Conservation (phyloP, 2,888 invertebrate species). For the Saturnia japonica region DNA sequence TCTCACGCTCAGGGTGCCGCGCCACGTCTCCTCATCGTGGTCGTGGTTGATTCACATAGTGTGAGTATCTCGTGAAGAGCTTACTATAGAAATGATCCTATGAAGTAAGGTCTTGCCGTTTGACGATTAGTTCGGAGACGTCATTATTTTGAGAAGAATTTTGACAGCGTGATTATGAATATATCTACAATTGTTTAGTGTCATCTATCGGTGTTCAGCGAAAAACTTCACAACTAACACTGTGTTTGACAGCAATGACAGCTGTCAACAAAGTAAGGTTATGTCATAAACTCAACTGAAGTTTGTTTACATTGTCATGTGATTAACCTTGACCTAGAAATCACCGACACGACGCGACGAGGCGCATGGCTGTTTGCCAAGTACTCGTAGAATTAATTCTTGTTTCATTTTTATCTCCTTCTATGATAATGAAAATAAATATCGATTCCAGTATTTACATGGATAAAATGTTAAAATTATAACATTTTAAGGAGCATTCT, state of each 20-base stretch:
- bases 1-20: conserved; percentile 43
- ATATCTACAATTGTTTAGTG: not conserved
- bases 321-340: not conserved
- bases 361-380: not conserved
- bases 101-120: conserved; percentile 39
- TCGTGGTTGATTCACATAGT: conserved; percentile 32
- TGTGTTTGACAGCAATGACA: not conserved
- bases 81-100: conserved; percentile 44
- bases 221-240: not conserved
- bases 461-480: not conserved
- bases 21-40: conserved; percentile 43
- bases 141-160: conserved; percentile 14
- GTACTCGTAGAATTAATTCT: not conserved
- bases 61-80: conserved; percentile 36
- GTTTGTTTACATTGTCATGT: not conserved
- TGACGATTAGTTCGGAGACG: not conserved
- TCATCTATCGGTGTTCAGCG: conserved; percentile 20
- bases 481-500: too few relatives aligned
- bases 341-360: not conserved
- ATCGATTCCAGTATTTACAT: not conserved
- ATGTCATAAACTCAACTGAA: not conserved
- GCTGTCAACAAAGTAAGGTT: not conserved
- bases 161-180: conserved; percentile 28
- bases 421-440: not conserved
- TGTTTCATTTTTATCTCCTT: not conserved